Conservation (phyloP, 2,888 invertebrate genomes). For the Drosophila rubida region DNA sequence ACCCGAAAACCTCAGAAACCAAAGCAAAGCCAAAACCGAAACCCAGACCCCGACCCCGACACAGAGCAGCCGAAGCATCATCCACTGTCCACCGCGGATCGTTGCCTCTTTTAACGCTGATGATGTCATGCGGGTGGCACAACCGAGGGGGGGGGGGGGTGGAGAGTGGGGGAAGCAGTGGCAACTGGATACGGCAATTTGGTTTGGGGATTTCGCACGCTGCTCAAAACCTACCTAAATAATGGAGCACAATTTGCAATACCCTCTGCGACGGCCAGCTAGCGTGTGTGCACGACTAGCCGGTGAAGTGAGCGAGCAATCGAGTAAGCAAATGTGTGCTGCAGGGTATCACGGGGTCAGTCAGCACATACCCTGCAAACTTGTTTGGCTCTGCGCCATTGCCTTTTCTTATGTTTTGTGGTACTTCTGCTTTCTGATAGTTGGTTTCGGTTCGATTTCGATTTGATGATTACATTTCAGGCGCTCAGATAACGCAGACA, state of each 20-base stretch:
- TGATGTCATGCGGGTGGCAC: conserved; percentile 62
- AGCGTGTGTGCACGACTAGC: background rate
- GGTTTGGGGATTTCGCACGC: conserved; percentile 66
- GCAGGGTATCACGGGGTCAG: conserved; percentile 19
- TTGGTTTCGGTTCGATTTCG: conserved; percentile 38
- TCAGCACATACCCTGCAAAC: background rate
- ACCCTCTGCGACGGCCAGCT: background rate
- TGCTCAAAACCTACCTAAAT: conserved; percentile 57
- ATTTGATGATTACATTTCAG: conserved; percentile 47
- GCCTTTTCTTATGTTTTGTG: conserved; percentile 30
- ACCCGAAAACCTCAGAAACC: conserved; percentile 52
- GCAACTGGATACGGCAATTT: conserved; percentile 51
- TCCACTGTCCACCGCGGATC: conserved; percentile 60
- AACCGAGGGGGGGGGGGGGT: background rate
- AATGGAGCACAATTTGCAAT: conserved; percentile 33
- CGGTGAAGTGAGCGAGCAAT: background rate
- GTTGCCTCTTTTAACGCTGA: conserved; percentile 56
- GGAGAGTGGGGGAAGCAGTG: background rate
- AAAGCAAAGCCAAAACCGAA: conserved; percentile 39
- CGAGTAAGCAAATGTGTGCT: background rate
- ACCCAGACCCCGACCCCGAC: conserved; percentile 33
- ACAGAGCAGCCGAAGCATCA: no score
- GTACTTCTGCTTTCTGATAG: conserved; percentile 16
- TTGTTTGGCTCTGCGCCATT: conserved; percentile 36
- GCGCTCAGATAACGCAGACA: conserved; percentile 33